Percentiles rank a stretch among this genome's conserved stretches.
These are phyloP conservation scores for Cassiopea xamachana DNA, from an alignment of 30 jellyfish, hydroid and myxozoan species.

Conservation along the genomic window DNA sequence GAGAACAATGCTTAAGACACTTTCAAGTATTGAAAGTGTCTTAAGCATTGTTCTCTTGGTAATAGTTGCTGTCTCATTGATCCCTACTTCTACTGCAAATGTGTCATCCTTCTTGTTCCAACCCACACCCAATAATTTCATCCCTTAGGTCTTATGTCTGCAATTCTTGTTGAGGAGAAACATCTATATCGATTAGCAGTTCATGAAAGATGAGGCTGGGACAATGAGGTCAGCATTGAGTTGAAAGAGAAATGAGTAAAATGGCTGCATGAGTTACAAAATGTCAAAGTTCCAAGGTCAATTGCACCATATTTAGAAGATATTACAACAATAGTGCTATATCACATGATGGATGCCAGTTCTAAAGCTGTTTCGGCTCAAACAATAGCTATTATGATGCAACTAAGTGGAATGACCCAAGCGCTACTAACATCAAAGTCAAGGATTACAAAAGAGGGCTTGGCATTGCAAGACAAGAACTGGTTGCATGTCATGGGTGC, in stretches of 20 bases:
- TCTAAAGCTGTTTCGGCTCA: slow-evolving; percentile 50
- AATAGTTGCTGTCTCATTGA: too few relatives aligned
- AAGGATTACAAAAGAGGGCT: slow-evolving; percentile 61
- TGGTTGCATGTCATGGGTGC: slow-evolving; percentile 70
- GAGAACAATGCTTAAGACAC: slow-evolving; percentile 39
- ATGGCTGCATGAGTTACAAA: slow-evolving; percentile 13
- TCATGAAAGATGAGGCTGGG: slow-evolving; percentile 57
- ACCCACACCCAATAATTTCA: too few relatives aligned
- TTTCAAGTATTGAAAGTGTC: too few relatives aligned
- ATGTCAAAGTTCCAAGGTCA: slow-evolving; percentile 53
- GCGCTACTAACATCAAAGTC: slow-evolving; percentile 50
- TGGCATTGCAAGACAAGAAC: slow-evolving; percentile 50
- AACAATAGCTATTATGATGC: slow-evolving; percentile 9
- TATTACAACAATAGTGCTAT: slow-evolving; percentile 25
- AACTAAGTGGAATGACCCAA: slow-evolving; percentile 41
- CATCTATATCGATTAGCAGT: slow-evolving; percentile 62
- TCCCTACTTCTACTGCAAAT: too few relatives aligned
- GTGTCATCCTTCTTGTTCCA: too few relatives aligned
- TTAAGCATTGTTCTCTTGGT: too few relatives aligned
- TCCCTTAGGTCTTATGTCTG: slow-evolving; percentile 51
- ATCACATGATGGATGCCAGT: slow-evolving; percentile 65
- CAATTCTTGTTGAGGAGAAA: slow-evolving; percentile 45
- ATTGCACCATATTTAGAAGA: slow-evolving; percentile 48
- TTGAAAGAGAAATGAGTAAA: slow-evolving; percentile 34
- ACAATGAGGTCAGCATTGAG: slow-evolving; percentile 27